Evolutionary conservation across 1,140 invertebrate genomes (phyloP).

Genomic region (Tribolium madens): DNA sequence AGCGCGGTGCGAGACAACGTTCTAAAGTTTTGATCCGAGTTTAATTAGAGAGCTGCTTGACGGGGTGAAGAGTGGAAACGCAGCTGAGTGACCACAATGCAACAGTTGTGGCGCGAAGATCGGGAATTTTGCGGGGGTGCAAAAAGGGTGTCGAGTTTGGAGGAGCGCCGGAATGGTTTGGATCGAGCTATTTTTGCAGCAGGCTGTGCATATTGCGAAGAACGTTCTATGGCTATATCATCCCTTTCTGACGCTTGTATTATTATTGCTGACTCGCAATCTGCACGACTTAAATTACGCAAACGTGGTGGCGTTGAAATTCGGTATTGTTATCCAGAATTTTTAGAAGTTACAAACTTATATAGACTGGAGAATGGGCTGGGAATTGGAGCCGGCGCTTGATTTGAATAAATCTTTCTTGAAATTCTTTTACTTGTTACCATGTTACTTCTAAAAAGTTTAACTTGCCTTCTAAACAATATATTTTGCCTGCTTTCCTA

Average conservation of each 20-base stretch:
- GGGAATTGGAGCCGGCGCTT: slow-evolving; percentile 27
- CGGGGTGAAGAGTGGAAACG: slow-evolving; percentile 19
- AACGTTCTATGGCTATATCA: slow-evolving; percentile 55
- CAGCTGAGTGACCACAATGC: slow-evolving; percentile 47
- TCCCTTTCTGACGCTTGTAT: slow-evolving; percentile 52
- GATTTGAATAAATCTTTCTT: slow-evolving; percentile 46
- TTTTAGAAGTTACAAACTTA: slow-evolving; percentile 45
- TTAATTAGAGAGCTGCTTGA: slow-evolving; percentile 35
- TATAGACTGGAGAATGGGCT: slow-evolving; percentile 42
- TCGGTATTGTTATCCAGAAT: slow-evolving; percentile 45
- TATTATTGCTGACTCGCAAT: slow-evolving; percentile 57
- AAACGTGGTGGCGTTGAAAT: slow-evolving; percentile 49
- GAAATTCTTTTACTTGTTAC: slow-evolving; percentile 36
- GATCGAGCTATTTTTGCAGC: slow-evolving; percentile 48
- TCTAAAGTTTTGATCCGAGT: slow-evolving; percentile 31
- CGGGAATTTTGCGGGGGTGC: slow-evolving; percentile 7
- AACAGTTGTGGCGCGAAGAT: slow-evolving; percentile 47
- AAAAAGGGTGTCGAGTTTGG: slow-evolving; percentile 14
- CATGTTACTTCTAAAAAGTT: slow-evolving; percentile 43
- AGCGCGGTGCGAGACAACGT: background rate
- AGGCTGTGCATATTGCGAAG: slow-evolving; percentile 52
- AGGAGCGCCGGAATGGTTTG: slow-evolving; percentile 30
- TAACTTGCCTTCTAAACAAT: slow-evolving; percentile 41
- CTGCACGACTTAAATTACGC: slow-evolving; percentile 54
- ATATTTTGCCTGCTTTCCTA: slow-evolving; percentile 33